A percentile compares a stretch with the other conserved stretches of the same genome.
Evolutionary conservation across 2,113 vertebrate genomes (phyloP).

Genomic region (Cichladusa arquata): DNA sequence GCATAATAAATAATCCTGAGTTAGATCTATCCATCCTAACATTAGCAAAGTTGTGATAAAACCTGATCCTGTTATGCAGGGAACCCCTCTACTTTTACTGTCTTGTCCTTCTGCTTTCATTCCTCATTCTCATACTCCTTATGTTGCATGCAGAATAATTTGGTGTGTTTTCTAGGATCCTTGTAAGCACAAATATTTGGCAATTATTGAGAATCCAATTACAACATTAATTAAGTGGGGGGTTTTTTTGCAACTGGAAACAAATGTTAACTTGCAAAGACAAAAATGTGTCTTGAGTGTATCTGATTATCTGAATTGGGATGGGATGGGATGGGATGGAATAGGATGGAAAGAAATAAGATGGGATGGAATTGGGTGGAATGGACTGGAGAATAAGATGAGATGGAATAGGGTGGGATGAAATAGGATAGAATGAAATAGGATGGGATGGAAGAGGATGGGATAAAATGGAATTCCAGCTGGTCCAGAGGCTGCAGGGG

Average conservation of each 20-base stretch:
- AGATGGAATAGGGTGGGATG: neutral
- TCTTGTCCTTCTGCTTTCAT: neutral
- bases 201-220: neutral
- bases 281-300: neutral
- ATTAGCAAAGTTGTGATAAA: neutral
- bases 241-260: neutral
- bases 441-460: neutral
- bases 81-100: neutral
- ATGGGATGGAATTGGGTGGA: too few relatives aligned
- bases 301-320: neutral
- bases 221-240: neutral
- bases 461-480: neutral
- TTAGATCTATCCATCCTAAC: neutral
- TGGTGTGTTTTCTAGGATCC: neutral
- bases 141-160: neutral
- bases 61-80: neutral
- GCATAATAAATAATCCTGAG: neutral
- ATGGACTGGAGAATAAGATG: neutral
- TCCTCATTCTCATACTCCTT: neutral
- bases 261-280: neutral
- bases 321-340: neutral
- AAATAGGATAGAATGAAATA: neutral
- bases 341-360: neutral
- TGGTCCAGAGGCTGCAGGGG: too few relatives aligned
- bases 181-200: neutral